Conservation (phyloP, 2,113 vertebrate genomes). For the Serilophus lunatus region DNA sequence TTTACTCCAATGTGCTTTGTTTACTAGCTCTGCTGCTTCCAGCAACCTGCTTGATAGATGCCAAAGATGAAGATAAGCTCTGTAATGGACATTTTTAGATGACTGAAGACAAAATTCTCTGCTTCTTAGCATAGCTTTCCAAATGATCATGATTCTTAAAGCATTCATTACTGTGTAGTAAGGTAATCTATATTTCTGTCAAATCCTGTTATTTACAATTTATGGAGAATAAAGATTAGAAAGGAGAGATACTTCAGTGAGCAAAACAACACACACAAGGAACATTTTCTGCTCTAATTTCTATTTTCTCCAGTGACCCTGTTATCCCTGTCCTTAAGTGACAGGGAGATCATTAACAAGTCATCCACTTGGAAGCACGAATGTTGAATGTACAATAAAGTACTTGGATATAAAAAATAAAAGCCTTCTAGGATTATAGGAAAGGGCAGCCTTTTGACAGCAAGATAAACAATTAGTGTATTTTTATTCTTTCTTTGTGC, state of each 20-base stretch:
- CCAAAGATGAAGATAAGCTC: slow-evolving; percentile 13
- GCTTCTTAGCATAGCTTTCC: slow-evolving; percentile 14
- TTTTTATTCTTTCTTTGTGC: neutral
- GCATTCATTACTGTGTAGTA: slow-evolving; percentile 22
- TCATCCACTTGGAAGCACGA: neutral
- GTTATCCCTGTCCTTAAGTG: neutral
- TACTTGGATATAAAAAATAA: neutral
- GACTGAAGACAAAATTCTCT: slow-evolving; percentile 16
- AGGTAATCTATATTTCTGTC: slow-evolving; percentile 42
- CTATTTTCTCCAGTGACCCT: neutral
- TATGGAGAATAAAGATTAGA: slow-evolving; percentile 40
- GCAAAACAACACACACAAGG: neutral
- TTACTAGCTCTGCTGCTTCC: slow-evolving; percentile 29
- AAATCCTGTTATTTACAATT: slow-evolving; percentile 55
- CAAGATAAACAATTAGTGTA: neutral
- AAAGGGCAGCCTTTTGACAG: neutral
- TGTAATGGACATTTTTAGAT: slow-evolving; percentile 1
- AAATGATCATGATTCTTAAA: slow-evolving; percentile 32
- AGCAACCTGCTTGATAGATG: slow-evolving; percentile 30
- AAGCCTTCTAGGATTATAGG: neutral
- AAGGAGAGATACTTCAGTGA: neutral
- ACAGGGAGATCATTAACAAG: neutral
- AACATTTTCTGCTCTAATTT: neutral
- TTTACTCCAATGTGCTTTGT: slow-evolving; percentile 31
- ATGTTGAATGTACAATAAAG: neutral